Conservation (phyloP, 2,888 invertebrate genomes). For the Myopa testacea region DNA sequence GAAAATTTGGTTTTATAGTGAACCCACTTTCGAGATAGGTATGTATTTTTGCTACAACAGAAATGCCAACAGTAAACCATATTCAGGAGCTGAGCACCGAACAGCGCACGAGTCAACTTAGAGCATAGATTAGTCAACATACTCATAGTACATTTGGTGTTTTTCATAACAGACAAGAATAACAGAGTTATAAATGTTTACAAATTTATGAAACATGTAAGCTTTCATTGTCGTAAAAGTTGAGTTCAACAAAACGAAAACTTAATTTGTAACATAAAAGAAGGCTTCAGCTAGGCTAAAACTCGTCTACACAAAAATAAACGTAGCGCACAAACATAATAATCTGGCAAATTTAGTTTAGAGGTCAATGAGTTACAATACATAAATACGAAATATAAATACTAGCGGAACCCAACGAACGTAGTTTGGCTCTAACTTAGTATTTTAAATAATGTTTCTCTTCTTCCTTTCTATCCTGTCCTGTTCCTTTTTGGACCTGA, state of each 20-base stretch:
- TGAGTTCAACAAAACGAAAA: no score
- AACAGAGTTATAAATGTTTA: no score
- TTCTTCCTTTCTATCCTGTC: not conserved
- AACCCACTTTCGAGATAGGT: not conserved
- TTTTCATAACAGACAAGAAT: not conserved
- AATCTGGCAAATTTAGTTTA: no score
- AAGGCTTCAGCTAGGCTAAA: no score
- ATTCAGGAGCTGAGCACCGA: not conserved
- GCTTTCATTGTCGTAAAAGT: no score
- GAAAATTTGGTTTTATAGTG: slow-evolving; percentile 3
- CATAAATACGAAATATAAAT: not conserved
- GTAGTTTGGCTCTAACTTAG: not conserved
- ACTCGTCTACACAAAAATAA: no score
- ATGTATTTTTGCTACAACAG: not conserved
- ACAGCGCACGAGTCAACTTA: slow-evolving; percentile 12
- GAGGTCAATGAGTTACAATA: no score
- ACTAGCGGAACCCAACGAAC: not conserved
- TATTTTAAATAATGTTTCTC: not conserved
- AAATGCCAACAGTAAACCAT: not conserved
- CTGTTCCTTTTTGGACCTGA: not conserved
- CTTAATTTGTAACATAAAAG: no score
- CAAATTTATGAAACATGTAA: no score
- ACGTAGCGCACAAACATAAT: no score
- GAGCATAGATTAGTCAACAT: not conserved
- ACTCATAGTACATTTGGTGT: not conserved